Evolutionary conservation across 2,888 invertebrate genomes (phyloP), one percentile per base, ranked within the genome.

Genomic region (Tetanocera ferruginea): DNA sequence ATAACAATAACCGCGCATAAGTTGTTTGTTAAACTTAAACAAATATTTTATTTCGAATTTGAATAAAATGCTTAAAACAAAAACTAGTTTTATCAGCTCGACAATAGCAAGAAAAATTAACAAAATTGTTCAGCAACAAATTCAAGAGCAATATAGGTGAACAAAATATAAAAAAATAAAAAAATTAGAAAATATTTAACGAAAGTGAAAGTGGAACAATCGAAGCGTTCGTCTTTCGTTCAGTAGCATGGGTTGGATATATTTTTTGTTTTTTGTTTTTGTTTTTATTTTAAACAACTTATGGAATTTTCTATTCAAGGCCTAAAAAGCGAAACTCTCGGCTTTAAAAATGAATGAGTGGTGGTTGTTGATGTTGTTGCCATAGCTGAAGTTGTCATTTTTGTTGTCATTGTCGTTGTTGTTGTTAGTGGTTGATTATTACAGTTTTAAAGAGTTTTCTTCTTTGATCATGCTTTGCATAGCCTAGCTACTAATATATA

Each of bases 141-240:
- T n/a, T 37, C 43, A 31, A 49, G 17, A 51, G 66, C 52, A 75
- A 64, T 55, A 43, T 31, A n/a, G 34, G 19, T 19, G 43, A 43
- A n/a, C 37, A 57, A 17, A 19, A 55, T 17, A n/a, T 31, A 72
- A 55, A 57, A 73, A 37, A 43, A 5, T n/a, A 6, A 25, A 57
- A 57, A 72, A 72, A 72, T 66, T 75, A 34, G 52, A 66, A 75
- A 75, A 75, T 67, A 52, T 52, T 55, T 34, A 75, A 75, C 55
- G 66, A 75, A 75, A 75, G 75, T 75, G 75, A 75, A 75, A 75
- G 75, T 75, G 75, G 25, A 55, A 37, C 75, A 34, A 14, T 55
- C 49, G 19, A 43, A 23, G 34, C 34, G 51, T 28, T 19, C 72
- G 14, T 34, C 31, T 72, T 57, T 72, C 60, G n/a, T 72, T 72